Base-by-base conservation (phyloP, 2,113 vertebrate species). In the Labrus mixtus region DNA sequence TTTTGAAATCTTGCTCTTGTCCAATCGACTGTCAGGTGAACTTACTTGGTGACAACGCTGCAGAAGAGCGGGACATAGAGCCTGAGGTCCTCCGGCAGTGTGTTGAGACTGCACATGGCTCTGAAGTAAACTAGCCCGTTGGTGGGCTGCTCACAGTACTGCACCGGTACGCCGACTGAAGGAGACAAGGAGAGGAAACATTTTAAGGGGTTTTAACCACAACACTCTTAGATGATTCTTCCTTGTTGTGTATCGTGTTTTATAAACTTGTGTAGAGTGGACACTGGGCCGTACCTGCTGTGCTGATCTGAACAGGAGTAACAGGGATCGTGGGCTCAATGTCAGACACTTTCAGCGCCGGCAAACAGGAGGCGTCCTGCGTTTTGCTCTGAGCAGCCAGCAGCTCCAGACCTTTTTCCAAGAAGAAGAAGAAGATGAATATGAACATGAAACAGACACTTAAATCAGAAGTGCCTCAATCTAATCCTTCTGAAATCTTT, bases 41-140 rank as follows among this genome's bases (percentile, higher is more conserved):
- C 95, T 93, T 90, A 99, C 98, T 95, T 97, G 61, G 98, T 97
- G 19, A 99, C 90, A 29, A 98, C 95, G 0, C 58, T 94, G 94
- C 98, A 99, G 92, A 99, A 99, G 12, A 99, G 96, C 0, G 98
- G 98, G 45, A 99, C 95, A 0, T 97, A 97, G 5, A 95, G 93
- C 82, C 90, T 91, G 23, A 99, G 95, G 61, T 97, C 96, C 79
- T 97, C 95, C 0, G 98, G 96, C 29, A 99, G 94, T 0, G 96
- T 94, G 87, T 98, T 97, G 33, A 99, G 72, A 63, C 94, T 97
- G 68, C 94, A 97, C 89, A 99, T 86, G 7, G 97, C 97, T 85
- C 97, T 90, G 93, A 98, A 99, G 90, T 98, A 99, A 19, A 99
- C 95, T 88, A 98, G 62, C 0, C 98, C 98, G 0, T 99, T 99